A percentile compares a stretch with the other conserved stretches of the same genome.
phyloP scores from a whole-genome alignment of 2,797 vertebrate genomes.

The Cheracebus regulus region DNA sequence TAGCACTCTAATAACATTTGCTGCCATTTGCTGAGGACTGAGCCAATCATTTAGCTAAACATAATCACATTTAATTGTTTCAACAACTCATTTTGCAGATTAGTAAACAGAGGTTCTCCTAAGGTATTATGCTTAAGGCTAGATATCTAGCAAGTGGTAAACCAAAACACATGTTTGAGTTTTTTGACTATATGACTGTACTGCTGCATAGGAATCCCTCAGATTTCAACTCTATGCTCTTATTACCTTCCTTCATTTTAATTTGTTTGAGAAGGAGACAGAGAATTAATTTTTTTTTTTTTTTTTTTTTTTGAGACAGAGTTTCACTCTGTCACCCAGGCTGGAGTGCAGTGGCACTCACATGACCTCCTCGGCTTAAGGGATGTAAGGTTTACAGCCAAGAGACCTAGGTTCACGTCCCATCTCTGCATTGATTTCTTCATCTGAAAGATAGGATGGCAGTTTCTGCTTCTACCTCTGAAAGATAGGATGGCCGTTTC shows the following conservation, averaged over 20 bases:
- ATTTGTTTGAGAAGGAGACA: background rate
- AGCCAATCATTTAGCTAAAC: background rate
- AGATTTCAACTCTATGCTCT: background rate
- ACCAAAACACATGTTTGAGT: constrained; percentile 10
- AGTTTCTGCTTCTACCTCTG: background rate
- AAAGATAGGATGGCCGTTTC: background rate
- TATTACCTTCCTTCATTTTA: background rate
- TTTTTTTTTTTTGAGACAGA: background rate
- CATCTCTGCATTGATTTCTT: background rate
- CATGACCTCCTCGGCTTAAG: background rate
- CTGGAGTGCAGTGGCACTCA: background rate
- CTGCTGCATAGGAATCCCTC: background rate
- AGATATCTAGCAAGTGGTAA: background rate
- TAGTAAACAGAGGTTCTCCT: background rate
- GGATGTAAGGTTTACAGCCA: background rate
- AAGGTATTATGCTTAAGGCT: background rate
- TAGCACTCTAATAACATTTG: background rate
- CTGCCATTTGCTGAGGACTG: background rate
- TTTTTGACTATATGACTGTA: background rate
- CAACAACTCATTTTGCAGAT: constrained; percentile 24
- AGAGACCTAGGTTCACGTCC: background rate
- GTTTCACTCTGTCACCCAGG: background rate
- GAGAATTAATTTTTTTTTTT: background rate
- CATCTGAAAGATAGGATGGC: constrained; percentile 9
- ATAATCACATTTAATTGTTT: background rate